Conservation (phyloP, 2,888 invertebrate species). For the Orthosia cruda region DNA sequence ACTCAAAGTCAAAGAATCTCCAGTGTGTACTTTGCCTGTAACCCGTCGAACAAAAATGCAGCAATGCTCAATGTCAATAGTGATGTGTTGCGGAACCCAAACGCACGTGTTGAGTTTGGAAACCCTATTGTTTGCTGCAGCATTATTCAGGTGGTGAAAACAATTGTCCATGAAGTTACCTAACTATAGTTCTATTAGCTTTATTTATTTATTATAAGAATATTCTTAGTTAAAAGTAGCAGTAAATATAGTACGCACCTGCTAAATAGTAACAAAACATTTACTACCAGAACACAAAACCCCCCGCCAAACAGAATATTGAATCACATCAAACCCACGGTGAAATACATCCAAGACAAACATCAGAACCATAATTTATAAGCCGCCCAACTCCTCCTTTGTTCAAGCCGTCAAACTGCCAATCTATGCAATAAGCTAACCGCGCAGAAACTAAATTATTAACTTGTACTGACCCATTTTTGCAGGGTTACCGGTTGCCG, state of each 20-base stretch:
- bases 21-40: slow-evolving; percentile 2
- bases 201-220: background rate
- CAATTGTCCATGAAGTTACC: background rate
- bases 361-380: slow-evolving; percentile 61
- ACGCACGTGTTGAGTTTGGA: no score
- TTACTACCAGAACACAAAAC: background rate
- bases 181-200: background rate
- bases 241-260: background rate
- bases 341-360: slow-evolving; percentile 65
- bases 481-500: slow-evolving; percentile 85
- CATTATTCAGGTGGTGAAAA: background rate
- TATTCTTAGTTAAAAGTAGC: background rate
- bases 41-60: slow-evolving; percentile 7
- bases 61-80: background rate
- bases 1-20: background rate
- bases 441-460: slow-evolving; percentile 82
- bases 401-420: slow-evolving; percentile 80
- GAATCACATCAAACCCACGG: slow-evolving; percentile 49
- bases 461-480: slow-evolving; percentile 89
- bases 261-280: slow-evolving; percentile 12
- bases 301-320: slow-evolving; percentile 48
- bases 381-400: slow-evolving; percentile 75
- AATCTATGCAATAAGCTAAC: slow-evolving; percentile 79
- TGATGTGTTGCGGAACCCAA: background rate
- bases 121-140: background rate